Conservation (phyloP, 2,113 vertebrate species). For the Dascyllus trimaculatus region DNA sequence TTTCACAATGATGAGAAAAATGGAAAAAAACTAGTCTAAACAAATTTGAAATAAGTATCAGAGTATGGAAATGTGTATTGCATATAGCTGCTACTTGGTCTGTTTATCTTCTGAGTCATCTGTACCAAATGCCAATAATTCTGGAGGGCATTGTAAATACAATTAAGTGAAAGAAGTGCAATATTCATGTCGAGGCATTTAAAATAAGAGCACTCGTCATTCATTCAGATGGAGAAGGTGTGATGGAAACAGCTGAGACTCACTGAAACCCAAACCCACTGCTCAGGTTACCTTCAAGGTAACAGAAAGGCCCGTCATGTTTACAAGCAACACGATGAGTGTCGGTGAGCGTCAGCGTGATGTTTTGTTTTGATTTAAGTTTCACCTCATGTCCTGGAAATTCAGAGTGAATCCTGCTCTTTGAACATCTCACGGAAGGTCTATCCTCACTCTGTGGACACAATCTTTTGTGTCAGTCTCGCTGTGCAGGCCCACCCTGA, state of each 20-base stretch:
- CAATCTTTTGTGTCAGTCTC: neutral
- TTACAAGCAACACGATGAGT: constrained; percentile 32
- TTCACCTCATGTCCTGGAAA: constrained; percentile 22
- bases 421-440: constrained; percentile 20
- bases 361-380: constrained; percentile 31
- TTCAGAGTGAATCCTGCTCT: constrained; percentile 46
- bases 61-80: constrained; percentile 14
- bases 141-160: constrained; percentile 43
- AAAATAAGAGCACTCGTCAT: constrained; percentile 38
- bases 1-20: constrained; percentile 8
- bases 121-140: constrained; percentile 67
- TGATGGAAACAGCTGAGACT: constrained; percentile 26
- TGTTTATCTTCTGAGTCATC: constrained; percentile 51
- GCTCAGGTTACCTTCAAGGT: constrained; percentile 4
- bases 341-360: constrained; percentile 7
- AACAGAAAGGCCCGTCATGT: constrained; percentile 20
- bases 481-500: constrained; percentile 31
- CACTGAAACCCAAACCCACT: constrained; percentile 28
- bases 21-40: neutral
- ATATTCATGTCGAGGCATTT: constrained; percentile 30
- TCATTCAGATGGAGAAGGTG: constrained; percentile 28
- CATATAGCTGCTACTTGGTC: constrained; percentile 48
- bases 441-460: neutral
- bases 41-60: neutral
- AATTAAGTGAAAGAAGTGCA: constrained; percentile 59